Evolutionary conservation across 1,140 invertebrate species (phyloP).

Genomic region (Lethrus apterus): DNA sequence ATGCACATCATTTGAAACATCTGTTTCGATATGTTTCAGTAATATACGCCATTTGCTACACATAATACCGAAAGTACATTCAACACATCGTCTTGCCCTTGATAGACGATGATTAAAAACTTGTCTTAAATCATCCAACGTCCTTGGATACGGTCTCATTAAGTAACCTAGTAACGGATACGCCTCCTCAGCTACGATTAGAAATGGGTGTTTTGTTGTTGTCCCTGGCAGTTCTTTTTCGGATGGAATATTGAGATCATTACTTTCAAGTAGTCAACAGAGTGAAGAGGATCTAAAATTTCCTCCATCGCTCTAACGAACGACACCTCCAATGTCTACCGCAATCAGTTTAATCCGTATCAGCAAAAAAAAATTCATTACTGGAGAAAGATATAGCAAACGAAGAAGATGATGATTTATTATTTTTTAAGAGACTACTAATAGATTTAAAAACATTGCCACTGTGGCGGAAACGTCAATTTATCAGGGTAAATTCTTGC

Average conservation of each 20-base stretch:
- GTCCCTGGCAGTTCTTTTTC: not conserved
- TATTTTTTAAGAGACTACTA: too few species aligned
- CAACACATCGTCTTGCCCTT: constrained; percentile 3
- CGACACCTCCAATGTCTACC: too few species aligned
- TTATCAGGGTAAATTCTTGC: too few species aligned
- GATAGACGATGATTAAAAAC: constrained; percentile 13
- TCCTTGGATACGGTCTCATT: constrained; percentile 33
- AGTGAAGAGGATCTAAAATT: constrained; percentile 21
- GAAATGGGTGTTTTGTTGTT: not conserved
- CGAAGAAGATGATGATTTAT: too few species aligned
- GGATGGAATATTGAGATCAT: not conserved
- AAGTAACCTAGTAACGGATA: constrained; percentile 31
- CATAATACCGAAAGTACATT: constrained; percentile 3
- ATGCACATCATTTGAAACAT: constrained; percentile 22
- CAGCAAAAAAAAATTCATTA: too few species aligned
- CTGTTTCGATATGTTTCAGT: not conserved
- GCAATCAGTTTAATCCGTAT: too few species aligned
- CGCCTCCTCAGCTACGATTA: constrained; percentile 20
- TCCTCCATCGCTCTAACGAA: constrained; percentile 37
- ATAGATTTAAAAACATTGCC: too few species aligned
- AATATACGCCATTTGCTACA: not conserved
- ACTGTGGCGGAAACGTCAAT: too few species aligned
- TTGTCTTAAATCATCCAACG: constrained; percentile 5
- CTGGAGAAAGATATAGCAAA: too few species aligned
- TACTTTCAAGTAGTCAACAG: constrained; percentile 2